Evolutionary conservation across 1,140 invertebrate species (phyloP).

Genomic region (Vollenhovia emeryi): DNA sequence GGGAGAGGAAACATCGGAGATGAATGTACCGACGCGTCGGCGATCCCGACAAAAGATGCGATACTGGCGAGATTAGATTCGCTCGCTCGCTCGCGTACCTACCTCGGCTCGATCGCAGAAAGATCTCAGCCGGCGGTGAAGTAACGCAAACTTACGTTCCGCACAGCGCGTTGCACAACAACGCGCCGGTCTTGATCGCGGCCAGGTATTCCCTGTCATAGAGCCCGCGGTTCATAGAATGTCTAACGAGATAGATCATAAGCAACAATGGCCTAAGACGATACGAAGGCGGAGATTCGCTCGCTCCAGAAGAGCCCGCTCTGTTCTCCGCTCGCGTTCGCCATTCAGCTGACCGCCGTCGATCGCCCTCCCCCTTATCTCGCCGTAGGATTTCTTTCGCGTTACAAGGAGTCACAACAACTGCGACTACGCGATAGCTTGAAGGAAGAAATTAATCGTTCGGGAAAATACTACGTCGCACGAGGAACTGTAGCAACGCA

Average conservation of each 20-base stretch:
- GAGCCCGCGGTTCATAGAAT: slow-evolving; percentile 51
- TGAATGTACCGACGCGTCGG: slow-evolving; percentile 33
- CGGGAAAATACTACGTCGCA: background rate
- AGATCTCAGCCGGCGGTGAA: slow-evolving; percentile 57
- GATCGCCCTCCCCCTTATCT: slow-evolving; percentile 39
- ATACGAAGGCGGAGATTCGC: slow-evolving; percentile 48
- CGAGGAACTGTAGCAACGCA: slow-evolving; percentile 39
- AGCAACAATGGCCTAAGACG: slow-evolving; percentile 54
- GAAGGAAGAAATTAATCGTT: slow-evolving; percentile 51
- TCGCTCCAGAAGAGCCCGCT: slow-evolving; percentile 1
- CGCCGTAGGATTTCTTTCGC: slow-evolving; percentile 40
- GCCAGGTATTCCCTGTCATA: slow-evolving; percentile 43
- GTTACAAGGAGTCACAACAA: slow-evolving; percentile 39
- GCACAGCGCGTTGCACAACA: slow-evolving; percentile 54
- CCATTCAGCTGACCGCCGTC: background rate
- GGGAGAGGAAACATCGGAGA: slow-evolving; percentile 7
- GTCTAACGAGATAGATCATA: slow-evolving; percentile 63
- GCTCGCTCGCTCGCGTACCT: slow-evolving; percentile 16
- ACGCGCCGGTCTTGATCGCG: slow-evolving; percentile 44
- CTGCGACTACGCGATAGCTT: slow-evolving; percentile 4
- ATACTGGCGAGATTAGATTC: slow-evolving; percentile 45
- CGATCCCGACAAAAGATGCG: slow-evolving; percentile 44
- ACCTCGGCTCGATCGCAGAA: slow-evolving; percentile 33
- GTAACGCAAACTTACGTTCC: slow-evolving; percentile 42
- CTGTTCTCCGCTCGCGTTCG: slow-evolving; percentile 1